A percentile compares a stretch with the other conserved stretches of the same genome.
Evolutionary conservation across 2,113 vertebrate species (phyloP).

Genomic region (Chunga burmeisteri): DNA sequence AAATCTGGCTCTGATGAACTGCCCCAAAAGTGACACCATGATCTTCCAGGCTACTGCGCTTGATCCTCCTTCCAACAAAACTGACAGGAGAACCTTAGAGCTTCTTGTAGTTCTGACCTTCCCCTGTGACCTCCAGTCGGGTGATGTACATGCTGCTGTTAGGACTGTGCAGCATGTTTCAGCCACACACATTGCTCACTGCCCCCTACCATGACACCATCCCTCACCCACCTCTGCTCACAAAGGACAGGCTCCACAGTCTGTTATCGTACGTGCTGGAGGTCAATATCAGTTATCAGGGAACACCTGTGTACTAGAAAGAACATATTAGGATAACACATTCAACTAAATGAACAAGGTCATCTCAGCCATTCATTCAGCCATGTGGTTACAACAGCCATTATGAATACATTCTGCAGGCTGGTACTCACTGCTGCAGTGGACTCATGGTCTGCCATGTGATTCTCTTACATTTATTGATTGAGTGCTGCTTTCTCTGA

Average conservation of each 20-base stretch:
- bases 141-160: neutral
- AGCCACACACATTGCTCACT: neutral
- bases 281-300: neutral
- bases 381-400: neutral
- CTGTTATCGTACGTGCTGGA: neutral
- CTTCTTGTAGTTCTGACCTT: neutral
- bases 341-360: conserved; percentile 7
- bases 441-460: neutral
- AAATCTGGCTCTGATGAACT: neutral
- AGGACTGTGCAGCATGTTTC: neutral
- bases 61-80: neutral
- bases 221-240: neutral
- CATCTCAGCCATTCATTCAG: neutral
- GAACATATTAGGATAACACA: neutral
- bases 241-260: neutral
- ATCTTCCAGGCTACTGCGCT: neutral
- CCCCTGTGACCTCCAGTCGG: too few relatives aligned
- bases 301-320: neutral
- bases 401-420: conserved; percentile 26
- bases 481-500: neutral
- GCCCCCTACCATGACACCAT: neutral
- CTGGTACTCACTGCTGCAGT: neutral
- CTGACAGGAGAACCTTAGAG: neutral
- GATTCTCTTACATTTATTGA: neutral
- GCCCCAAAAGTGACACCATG: neutral